phyloP scores from a whole-genome alignment of 2,888 invertebrate genomes.

The Drosophila mimica region DNA sequence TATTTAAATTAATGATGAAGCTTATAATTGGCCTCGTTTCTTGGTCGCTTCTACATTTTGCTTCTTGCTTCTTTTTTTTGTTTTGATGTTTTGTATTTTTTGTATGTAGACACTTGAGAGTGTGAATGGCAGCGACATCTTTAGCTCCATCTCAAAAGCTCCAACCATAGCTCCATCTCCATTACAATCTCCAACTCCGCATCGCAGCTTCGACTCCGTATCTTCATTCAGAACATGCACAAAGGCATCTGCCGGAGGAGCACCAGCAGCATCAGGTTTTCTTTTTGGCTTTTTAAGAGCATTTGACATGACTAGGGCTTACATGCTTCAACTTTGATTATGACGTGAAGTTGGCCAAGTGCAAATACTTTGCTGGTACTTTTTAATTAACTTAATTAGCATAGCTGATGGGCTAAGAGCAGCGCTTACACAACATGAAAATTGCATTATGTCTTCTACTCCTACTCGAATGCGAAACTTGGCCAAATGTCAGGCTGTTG shows the following conservation, averaged over 20 bases:
- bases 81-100: slow-evolving; percentile 30
- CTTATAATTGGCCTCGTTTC: slow-evolving; percentile 77
- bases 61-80: slow-evolving; percentile 7
- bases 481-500: slow-evolving; percentile 20
- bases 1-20: slow-evolving; percentile 78
- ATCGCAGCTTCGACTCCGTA: slow-evolving; percentile 24
- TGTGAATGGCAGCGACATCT: slow-evolving; percentile 42
- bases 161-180: slow-evolving; percentile 9
- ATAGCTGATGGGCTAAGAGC: slow-evolving; percentile 76
- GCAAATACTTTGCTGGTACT: slow-evolving; percentile 78
- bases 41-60: slow-evolving; percentile 38
- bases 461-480: slow-evolving; percentile 40
- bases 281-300: slow-evolving; percentile 68
- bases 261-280: slow-evolving; percentile 1
- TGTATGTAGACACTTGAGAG: slow-evolving; percentile 52
- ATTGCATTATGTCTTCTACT: slow-evolving; percentile 65
- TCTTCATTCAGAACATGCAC: slow-evolving; percentile 35
- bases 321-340: slow-evolving; percentile 72
- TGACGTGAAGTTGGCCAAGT: slow-evolving; percentile 79
- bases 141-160: slow-evolving; percentile 21
- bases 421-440: slow-evolving; percentile 75
- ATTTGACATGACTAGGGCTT: slow-evolving; percentile 77
- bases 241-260: slow-evolving; percentile 21
- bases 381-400: slow-evolving; percentile 78
- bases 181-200: slow-evolving; percentile 31